Evolutionary conservation across 1,140 invertebrate genomes (phyloP), one percentile per base, ranked within the genome.

Genomic region (Cecropterus lyciades): DNA sequence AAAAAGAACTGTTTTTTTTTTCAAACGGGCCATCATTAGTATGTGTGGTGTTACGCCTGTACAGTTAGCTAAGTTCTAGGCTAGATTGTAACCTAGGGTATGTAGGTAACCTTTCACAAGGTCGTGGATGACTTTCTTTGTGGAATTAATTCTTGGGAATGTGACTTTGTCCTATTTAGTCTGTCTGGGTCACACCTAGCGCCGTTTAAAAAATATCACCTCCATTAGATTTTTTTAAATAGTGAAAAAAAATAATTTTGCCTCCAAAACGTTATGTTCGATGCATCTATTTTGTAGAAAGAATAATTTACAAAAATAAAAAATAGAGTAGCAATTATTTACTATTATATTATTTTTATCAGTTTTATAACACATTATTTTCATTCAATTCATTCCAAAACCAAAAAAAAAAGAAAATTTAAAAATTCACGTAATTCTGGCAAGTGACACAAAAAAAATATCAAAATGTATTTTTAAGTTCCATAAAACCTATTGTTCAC

Each of bases 11-110:
- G 73, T 77, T 74, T 79, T 81, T 37, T 80, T 67, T 65, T 69
- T n/a, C n/a, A 84, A 74, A 82, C 81, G 69, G 82, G 84, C 76
- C 79, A 73, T 49, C 55, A 77, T 81, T 82, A 74, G 72, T 82
- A 83, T 82, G 77, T 67, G 43, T 62, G 49, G 55, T 60, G 65
- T 72, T 68, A 37, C 30, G 13, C 14, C 40, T 16, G 27, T 52
- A 66, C 37, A 70, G 56, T 66, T 60, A 69, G 60, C 45, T 69
- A n/a, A n/a, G 67, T 65, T 63, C 62, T 57, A 59, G 53, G 60
- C 60, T 63, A 63, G 45, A 48, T 48, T 69, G 46, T 57, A 65
- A 59, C 60, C 53, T 69, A 69, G 53, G 52, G 24, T 59, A 52
- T 69, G 52, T 69, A 69, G 67, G 67, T 69, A 69, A 65, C 60